Conservation (phyloP, 2,113 vertebrate genomes). For the Mesoclemmys tuberculata region DNA sequence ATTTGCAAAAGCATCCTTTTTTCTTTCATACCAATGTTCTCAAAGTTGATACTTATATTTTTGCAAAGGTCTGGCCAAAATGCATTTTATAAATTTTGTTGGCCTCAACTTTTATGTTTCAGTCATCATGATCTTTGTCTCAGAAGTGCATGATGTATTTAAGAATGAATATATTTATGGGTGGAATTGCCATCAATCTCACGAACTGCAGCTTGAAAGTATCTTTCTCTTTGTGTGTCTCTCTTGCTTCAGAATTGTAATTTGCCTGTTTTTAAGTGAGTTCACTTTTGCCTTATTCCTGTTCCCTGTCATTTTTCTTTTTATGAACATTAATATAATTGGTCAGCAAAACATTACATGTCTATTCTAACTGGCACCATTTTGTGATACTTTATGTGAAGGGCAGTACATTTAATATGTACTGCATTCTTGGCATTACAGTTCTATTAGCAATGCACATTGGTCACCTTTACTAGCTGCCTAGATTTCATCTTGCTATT, state of each 20-base stretch:
- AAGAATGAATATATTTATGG: not conserved
- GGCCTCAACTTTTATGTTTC: not conserved
- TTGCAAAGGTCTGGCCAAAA: not conserved
- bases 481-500: not conserved
- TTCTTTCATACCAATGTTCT: not conserved
- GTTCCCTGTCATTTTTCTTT: not conserved
- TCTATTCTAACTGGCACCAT: not conserved
- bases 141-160: not conserved
- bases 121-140: not conserved
- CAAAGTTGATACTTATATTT: not conserved
- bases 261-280: not conserved
- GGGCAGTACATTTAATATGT: not conserved
- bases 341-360: not conserved
- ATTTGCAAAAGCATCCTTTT: not conserved
- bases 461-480: not conserved
- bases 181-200: not conserved
- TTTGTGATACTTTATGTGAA: not conserved
- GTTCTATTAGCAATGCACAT: not conserved
- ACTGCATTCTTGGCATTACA: not conserved
- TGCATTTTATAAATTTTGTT: not conserved
- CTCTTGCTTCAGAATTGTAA: not conserved
- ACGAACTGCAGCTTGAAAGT: not conserved
- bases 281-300: not conserved
- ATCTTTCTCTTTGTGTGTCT: not conserved
- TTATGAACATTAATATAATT: not conserved